These are phyloP conservation scores for Diachasma alloeum DNA, from an alignment of 1,140 invertebrate genomes.

Conservation along the genomic window DNA sequence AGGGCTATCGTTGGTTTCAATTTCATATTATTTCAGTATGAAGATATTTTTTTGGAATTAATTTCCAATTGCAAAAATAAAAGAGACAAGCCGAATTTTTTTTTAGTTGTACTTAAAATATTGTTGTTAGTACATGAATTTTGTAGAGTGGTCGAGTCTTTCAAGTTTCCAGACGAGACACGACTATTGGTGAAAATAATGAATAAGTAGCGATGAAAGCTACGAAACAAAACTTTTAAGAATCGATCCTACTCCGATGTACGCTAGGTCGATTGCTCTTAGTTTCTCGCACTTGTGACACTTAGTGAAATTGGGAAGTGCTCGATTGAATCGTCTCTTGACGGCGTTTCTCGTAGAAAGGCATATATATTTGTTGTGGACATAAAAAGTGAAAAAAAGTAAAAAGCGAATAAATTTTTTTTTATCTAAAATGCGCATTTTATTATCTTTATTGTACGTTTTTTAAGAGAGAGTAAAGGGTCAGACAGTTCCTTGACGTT, in stretches of 20 bases:
- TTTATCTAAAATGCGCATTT: not conserved
- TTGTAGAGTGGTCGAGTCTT: not conserved
- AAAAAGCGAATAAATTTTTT: not conserved
- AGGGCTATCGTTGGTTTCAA: not conserved
- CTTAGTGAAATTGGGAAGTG: not conserved
- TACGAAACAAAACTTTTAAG: not conserved
- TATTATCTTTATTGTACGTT: slow-evolving; percentile 1
- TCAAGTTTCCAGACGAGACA: not conserved
- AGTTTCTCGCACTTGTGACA: not conserved
- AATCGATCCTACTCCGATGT: not conserved
- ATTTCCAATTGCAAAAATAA: not conserved
- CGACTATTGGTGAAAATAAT: not conserved
- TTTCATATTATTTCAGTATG: not conserved
- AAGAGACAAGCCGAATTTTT: not conserved
- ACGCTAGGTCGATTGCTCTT: not conserved
- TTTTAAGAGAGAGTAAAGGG: not conserved
- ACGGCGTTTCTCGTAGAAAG: not conserved
- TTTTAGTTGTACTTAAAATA: slow-evolving; percentile 10
- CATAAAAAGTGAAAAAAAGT: not conserved
- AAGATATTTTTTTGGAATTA: not conserved
- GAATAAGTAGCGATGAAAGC: not conserved
- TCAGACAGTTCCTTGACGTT: not conserved
- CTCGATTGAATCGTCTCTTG: not conserved
- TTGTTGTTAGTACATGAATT: not conserved
- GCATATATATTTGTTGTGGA: not conserved